A percentile compares a stretch with the other conserved stretches of the same genome.
phyloP scores from a whole-genome alignment of 1,140 invertebrate species.

The Anastrepha ludens region DNA sequence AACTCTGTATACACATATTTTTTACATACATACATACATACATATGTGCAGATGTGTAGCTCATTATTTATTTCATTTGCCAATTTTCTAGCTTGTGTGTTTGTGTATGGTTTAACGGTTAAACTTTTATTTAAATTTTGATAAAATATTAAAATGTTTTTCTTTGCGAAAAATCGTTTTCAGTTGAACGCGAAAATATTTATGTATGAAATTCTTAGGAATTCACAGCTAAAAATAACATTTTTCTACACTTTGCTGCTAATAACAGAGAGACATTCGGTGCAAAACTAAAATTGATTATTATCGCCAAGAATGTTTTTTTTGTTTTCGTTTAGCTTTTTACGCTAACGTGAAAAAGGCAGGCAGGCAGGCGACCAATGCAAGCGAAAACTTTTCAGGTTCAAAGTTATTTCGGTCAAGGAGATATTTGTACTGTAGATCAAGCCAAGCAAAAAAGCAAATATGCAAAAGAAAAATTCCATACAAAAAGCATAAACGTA shows the following conservation, averaged over 20 bases:
- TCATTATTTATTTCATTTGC: not conserved
- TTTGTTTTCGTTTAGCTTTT: not conserved
- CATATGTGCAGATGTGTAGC: not conserved
- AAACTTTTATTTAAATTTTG: conserved; percentile 31
- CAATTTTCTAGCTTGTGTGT: not conserved
- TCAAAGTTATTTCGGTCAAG: conserved; percentile 63
- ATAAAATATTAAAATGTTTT: conserved; percentile 22
- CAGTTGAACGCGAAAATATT: not conserved
- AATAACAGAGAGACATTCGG: conserved; percentile 27
- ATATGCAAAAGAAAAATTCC: not conserved
- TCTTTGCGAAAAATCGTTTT: conserved; percentile 18
- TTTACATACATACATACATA: not conserved
- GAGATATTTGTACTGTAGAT: conserved; percentile 43
- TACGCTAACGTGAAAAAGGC: conserved; percentile 20
- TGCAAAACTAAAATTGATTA: conserved; percentile 45
- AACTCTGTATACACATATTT: not conserved
- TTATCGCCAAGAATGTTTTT: conserved; percentile 52
- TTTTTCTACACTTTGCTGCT: conserved; percentile 36
- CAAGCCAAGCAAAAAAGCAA: not conserved
- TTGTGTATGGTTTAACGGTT: not conserved
- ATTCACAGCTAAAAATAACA: conserved; percentile 42
- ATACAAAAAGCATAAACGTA: conserved; percentile 1
- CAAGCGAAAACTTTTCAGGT: conserved; percentile 57
- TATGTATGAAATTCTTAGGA: conserved; percentile 41
- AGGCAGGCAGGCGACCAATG: not conserved